Percentiles rank a stretch among this genome's conserved stretches.
Conservation (phyloP, 2,888 invertebrate species). For the Celastrina argiolus region DNA sequence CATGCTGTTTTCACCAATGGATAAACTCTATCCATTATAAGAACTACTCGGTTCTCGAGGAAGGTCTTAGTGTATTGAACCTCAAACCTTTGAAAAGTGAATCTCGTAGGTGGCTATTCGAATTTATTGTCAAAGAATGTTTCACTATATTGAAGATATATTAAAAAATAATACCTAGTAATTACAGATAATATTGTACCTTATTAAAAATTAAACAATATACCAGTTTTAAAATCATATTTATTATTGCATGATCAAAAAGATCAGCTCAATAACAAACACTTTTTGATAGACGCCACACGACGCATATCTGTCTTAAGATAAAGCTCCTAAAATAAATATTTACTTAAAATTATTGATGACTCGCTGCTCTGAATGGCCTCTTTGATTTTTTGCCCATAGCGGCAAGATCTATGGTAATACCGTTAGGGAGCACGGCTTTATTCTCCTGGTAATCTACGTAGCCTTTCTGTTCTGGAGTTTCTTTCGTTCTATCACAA, state of each 20-base stretch:
- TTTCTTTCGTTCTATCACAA: slow-evolving; percentile 79
- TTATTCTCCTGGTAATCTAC: slow-evolving; percentile 86
- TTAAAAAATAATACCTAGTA: too few relatives aligned
- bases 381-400: slow-evolving; percentile 85
- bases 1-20: too few relatives aligned
- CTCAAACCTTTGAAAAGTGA: too few relatives aligned
- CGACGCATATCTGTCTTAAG: slow-evolving; percentile 47
- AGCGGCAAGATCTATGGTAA: slow-evolving; percentile 82
- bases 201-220: not conserved
- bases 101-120: too few relatives aligned
- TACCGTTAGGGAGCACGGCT: slow-evolving; percentile 84
- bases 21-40: too few relatives aligned
- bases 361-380: slow-evolving; percentile 77
- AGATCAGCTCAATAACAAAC: slow-evolving; percentile 37
- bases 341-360: slow-evolving; percentile 59
- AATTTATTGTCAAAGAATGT: too few relatives aligned
- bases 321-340: slow-evolving; percentile 69
- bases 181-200: not conserved
- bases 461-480: slow-evolving; percentile 79
- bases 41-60: too few relatives aligned
- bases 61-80: too few relatives aligned
- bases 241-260: slow-evolving; percentile 35
- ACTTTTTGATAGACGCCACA: slow-evolving; percentile 51
- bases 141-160: too few relatives aligned
- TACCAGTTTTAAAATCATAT: slow-evolving; percentile 18